phyloP scores from a whole-genome alignment of 1,140 invertebrate species.

The Laupala kohalensis region DNA sequence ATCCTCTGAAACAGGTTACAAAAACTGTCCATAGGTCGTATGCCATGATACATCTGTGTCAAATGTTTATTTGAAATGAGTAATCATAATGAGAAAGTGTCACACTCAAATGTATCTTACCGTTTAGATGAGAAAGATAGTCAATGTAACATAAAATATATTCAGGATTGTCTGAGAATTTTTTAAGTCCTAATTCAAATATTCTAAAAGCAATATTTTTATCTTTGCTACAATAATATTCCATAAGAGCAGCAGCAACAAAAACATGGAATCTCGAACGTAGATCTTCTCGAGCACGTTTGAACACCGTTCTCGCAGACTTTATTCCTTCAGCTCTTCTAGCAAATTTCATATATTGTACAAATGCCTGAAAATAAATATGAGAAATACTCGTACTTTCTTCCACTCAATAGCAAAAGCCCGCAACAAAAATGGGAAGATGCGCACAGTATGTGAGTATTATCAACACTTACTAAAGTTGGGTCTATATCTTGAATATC shows the following conservation, averaged over 20 bases:
- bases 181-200: slow-evolving; percentile 95
- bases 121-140: slow-evolving; percentile 94
- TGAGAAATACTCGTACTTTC: too few relatives aligned
- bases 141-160: slow-evolving; percentile 94
- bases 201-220: slow-evolving; percentile 96
- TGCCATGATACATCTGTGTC: too few relatives aligned
- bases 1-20: slow-evolving; percentile 60
- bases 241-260: slow-evolving; percentile 93
- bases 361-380: slow-evolving; percentile 59
- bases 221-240: slow-evolving; percentile 99
- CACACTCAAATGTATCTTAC: slow-evolving; percentile 37
- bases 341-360: slow-evolving; percentile 99
- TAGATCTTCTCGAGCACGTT: slow-evolving; percentile 83
- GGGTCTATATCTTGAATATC: slow-evolving; percentile 85
- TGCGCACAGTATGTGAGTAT: too few relatives aligned
- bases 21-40: too few relatives aligned
- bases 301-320: slow-evolving; percentile 86
- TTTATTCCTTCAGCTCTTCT: slow-evolving; percentile 95
- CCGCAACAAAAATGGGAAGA: too few relatives aligned
- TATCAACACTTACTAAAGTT: slow-evolving; percentile 62
- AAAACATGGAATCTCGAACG: slow-evolving; percentile 84
- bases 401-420: too few relatives aligned
- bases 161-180: slow-evolving; percentile 86
- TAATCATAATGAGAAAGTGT: neutral
- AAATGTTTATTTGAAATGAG: too few relatives aligned